Conservation (phyloP, 2,113 vertebrate species). For the Eublepharis macularius region DNA sequence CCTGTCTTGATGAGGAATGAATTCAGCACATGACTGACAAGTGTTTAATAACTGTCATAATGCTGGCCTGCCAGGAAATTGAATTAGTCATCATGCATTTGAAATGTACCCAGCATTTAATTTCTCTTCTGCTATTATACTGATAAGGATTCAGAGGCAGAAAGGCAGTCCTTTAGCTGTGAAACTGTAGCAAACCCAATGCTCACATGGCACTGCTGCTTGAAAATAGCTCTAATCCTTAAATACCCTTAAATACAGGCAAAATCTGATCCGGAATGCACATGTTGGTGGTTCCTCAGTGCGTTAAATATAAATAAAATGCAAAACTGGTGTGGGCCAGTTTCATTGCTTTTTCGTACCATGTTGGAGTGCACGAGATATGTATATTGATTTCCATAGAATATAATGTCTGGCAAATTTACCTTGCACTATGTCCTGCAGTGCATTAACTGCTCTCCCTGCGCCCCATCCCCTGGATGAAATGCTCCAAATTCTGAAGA, state of each 20-base stretch:
- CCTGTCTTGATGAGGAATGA: conserved; percentile 5
- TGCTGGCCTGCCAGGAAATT: conserved; percentile 24
- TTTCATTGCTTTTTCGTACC: conserved; percentile 1
- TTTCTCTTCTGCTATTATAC: conserved; percentile 14
- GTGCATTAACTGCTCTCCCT: neutral
- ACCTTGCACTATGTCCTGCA: neutral
- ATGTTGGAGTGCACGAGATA: neutral
- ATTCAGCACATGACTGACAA: conserved; percentile 19
- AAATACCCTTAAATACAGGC: conserved; percentile 32
- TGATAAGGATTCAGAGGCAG: neutral
- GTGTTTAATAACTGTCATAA: neutral
- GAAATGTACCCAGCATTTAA: conserved; percentile 24
- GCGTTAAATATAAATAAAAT: conserved; percentile 17
- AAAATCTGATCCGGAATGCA: conserved; percentile 7
- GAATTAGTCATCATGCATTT: conserved; percentile 14
- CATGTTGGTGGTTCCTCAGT: conserved; percentile 19
- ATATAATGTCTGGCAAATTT: neutral
- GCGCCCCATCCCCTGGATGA: too few relatives aligned
- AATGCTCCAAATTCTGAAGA: too few relatives aligned
- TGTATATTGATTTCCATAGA: too few relatives aligned
- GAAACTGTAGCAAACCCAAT: conserved; percentile 28
- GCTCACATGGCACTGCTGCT: conserved; percentile 9
- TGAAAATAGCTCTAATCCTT: conserved; percentile 24
- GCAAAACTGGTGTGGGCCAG: conserved; percentile 5
- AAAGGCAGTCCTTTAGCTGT: conserved; percentile 26